These are phyloP conservation scores for Zonotrichia leucophrys DNA, from an alignment of 2,113 vertebrate genomes.

Conservation along the genomic window DNA sequence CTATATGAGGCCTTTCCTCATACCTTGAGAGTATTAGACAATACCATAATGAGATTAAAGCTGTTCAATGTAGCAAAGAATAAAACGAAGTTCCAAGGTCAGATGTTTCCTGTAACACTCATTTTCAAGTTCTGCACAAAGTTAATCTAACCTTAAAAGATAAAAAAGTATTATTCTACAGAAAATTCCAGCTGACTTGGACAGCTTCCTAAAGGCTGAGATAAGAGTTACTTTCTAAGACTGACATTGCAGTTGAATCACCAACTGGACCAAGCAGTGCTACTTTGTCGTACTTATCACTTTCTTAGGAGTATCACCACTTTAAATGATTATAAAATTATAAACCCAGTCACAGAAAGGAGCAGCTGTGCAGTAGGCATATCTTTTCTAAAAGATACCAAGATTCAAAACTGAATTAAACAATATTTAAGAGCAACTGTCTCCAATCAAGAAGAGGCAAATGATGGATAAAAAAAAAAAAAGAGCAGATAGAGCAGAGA, in stretches of 20 bases:
- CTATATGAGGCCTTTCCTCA: not conserved
- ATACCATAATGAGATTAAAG: not conserved
- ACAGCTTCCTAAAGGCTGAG: not conserved
- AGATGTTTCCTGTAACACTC: not conserved
- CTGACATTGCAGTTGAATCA: not conserved
- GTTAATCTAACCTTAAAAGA: not conserved
- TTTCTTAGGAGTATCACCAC: not conserved
- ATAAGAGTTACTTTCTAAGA: not conserved
- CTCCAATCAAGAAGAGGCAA: not conserved
- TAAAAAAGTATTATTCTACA: not conserved
- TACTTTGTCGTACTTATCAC: not conserved
- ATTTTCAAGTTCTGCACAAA: not conserved
- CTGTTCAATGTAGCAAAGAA: not conserved
- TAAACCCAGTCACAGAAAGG: not conserved
- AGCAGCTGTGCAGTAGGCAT: not conserved
- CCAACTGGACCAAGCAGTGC: rapidly evolving
- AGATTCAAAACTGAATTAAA: not conserved
- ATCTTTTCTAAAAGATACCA: not conserved
- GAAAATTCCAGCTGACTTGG: not conserved
- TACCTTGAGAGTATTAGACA: not conserved
- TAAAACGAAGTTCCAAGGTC: not conserved
- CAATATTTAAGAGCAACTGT: not conserved
- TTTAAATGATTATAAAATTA: not conserved
- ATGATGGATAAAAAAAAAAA: not conserved
- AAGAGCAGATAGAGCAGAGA: not conserved